These are phyloP conservation scores for Melanotaenia boesemani DNA, from an alignment of 2,797 vertebrate genomes.

Conservation along the genomic window DNA sequence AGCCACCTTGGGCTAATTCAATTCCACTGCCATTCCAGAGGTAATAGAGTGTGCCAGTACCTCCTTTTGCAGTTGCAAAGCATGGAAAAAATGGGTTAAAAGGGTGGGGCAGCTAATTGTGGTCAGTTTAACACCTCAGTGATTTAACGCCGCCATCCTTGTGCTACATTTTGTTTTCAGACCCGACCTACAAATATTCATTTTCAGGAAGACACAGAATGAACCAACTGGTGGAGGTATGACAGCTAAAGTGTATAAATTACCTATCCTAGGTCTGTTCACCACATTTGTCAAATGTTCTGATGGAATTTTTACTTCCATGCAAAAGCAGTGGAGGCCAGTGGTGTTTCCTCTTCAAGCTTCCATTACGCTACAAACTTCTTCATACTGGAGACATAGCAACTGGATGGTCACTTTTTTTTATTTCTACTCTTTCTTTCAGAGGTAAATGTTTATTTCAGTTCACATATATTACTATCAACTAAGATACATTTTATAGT, in stretches of 20 bases:
- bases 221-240: not conserved
- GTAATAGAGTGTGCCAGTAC: conserved; percentile 58
- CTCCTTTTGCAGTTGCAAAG: conserved; percentile 38
- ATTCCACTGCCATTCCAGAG: conserved; percentile 66
- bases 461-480: not conserved
- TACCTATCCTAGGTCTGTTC: not conserved
- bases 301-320: not conserved
- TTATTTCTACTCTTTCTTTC: not conserved
- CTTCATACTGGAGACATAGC: not conserved
- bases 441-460: not conserved
- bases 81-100: conserved; percentile 32
- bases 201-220: not conserved
- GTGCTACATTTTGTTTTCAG: not conserved
- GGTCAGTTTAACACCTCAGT: conserved; percentile 6
- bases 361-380: not conserved
- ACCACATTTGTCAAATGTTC: not conserved
- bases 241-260: not conserved
- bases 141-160: conserved; percentile 22
- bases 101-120: conserved; percentile 15
- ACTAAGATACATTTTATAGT: no score
- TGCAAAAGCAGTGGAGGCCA: not conserved
- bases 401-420: not conserved
- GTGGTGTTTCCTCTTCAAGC: not conserved
- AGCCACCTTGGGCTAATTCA: conserved; percentile 77
- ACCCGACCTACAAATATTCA: not conserved